A percentile compares a stretch with the other conserved stretches of the same genome.
phyloP scores from a whole-genome alignment of 2,797 vertebrate genomes.

The Neostethus bicornis region DNA sequence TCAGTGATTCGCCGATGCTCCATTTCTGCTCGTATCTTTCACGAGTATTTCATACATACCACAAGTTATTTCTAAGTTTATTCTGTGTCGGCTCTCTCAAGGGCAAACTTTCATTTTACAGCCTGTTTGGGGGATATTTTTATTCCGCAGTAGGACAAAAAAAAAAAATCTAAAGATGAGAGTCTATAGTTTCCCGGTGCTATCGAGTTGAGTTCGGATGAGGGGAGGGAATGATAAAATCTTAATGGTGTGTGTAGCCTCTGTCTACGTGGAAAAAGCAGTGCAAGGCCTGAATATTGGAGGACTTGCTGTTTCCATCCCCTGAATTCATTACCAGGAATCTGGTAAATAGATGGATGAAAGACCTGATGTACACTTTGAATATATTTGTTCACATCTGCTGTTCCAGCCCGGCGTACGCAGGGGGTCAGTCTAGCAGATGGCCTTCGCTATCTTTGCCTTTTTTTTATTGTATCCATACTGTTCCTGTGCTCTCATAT shows the following conservation, averaged over 20 bases:
- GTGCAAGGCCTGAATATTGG: constrained; percentile 9
- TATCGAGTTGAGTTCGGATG: constrained; percentile 20
- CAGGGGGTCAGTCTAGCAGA: background rate
- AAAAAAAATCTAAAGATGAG: constrained; percentile 15
- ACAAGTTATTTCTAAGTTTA: constrained; percentile 3
- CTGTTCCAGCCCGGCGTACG: constrained; percentile 16
- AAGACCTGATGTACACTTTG: constrained; percentile 2
- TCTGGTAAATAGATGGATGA: constrained; percentile 7
- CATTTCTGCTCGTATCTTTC: constrained; percentile 7
- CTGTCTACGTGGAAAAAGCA: constrained; percentile 16
- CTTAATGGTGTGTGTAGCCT: constrained; percentile 31
- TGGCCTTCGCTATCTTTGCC: constrained; percentile 2
- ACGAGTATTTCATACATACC: constrained; percentile 20
- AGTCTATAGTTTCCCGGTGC: constrained; percentile 17
- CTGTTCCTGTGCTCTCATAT: constrained; percentile 7
- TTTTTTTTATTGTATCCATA: constrained; percentile 4
- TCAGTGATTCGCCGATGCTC: background rate
- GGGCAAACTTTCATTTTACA: constrained; percentile 3
- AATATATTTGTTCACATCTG: constrained; percentile 8
- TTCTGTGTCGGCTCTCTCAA: background rate
- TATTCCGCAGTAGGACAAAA: constrained; percentile 6
- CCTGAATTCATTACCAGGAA: constrained; percentile 7
- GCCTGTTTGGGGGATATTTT: constrained; percentile 18
- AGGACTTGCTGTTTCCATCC: background rate
- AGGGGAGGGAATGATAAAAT: constrained; percentile 30